Conservation (phyloP, 2,888 invertebrate genomes). For the Antheraea assamensis region DNA sequence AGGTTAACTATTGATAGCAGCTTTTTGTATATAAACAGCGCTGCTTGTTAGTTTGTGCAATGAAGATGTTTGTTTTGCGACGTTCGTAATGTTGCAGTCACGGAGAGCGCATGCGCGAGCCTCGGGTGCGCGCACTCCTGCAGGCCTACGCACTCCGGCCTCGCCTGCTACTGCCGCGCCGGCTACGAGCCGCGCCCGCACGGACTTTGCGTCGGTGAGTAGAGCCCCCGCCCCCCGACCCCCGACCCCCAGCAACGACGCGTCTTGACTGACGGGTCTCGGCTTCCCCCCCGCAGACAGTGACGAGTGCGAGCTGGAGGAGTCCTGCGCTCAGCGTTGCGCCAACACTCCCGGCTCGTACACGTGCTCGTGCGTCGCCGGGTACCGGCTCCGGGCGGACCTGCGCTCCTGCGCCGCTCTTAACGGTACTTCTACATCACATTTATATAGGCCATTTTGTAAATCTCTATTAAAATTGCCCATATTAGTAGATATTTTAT, state of each 20-base stretch:
- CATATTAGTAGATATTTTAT: not conserved
- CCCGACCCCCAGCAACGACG: not conserved
- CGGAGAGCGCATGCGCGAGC: conserved; percentile 65
- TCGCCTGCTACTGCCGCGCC: conserved; percentile 87
- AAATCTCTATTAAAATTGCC: not conserved
- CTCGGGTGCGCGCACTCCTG: conserved; percentile 86
- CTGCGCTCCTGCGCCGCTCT: conserved; percentile 84
- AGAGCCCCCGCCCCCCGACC: not conserved
- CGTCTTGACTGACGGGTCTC: not conserved
- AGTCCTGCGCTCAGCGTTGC: conserved; percentile 89
- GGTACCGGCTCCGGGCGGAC: conserved; percentile 82
- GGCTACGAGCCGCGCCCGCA: conserved; percentile 84
- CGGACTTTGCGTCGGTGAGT: conserved; percentile 82
- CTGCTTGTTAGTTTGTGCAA: no score
- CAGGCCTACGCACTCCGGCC: conserved; percentile 86
- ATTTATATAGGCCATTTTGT: not conserved
- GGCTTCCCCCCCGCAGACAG: conserved; percentile 79
- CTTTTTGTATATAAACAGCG: no score
- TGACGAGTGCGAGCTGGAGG: conserved; percentile 88
- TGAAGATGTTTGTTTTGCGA: no score
- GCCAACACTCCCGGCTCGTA: conserved; percentile 85
- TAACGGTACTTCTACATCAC: conserved; percentile 81
- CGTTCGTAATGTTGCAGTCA: conserved; percentile 48
- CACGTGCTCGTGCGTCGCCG: conserved; percentile 87
- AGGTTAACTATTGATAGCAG: no score